These are phyloP conservation scores for Amiota mariae DNA, from an alignment of 2,888 invertebrate species.

Conservation along the genomic window DNA sequence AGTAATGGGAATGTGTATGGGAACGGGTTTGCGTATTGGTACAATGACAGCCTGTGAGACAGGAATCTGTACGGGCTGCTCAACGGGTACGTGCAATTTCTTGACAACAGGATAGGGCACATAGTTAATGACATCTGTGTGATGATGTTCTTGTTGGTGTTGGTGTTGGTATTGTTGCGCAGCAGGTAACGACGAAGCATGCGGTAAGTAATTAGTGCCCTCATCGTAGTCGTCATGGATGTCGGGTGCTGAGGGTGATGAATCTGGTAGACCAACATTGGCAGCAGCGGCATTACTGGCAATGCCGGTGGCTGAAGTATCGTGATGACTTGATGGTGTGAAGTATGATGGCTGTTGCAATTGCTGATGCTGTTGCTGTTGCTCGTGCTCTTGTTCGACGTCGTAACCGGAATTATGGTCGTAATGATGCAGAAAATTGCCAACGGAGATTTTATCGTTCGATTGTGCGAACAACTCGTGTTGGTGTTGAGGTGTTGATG, in stretches of 20 bases:
- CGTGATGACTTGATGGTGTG: background rate
- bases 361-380: constrained; percentile 43
- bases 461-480: constrained; percentile 40
- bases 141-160: constrained; percentile 51
- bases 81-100: constrained; percentile 82
- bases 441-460: constrained; percentile 69
- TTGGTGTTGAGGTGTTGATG: constrained; percentile 39
- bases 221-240: constrained; percentile 55
- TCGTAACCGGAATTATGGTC: constrained; percentile 61
- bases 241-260: constrained; percentile 23
- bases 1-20: constrained; percentile 84
- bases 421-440: constrained; percentile 69
- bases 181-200: constrained; percentile 42
- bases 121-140: constrained; percentile 77
- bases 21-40: constrained; percentile 84
- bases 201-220: constrained; percentile 56
- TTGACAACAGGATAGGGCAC: constrained; percentile 80
- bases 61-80: constrained; percentile 82
- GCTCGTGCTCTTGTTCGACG: constrained; percentile 49
- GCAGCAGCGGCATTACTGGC: constrained; percentile 2
- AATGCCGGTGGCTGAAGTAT: constrained; percentile 14
- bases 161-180: constrained; percentile 11
- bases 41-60: constrained; percentile 85
- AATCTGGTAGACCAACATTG: background rate
- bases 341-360: constrained; percentile 35